Conservation (phyloP, 2,797 vertebrate genomes). For the Enteromius treurensis region DNA sequence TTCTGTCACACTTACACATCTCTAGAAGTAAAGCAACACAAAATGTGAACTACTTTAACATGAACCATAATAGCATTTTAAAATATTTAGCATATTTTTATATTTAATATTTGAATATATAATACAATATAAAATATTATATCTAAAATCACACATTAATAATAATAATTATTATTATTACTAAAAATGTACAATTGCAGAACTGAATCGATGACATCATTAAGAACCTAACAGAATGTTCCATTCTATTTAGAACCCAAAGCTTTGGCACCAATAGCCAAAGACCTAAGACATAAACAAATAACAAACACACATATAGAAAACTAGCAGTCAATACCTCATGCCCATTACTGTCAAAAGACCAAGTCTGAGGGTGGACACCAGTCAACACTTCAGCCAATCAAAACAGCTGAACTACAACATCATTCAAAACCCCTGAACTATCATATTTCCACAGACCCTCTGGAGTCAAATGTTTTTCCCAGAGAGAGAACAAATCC, state of each 20-base stretch:
- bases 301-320: conserved; percentile 14
- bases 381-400: conserved; percentile 21
- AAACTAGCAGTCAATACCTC: conserved; percentile 14
- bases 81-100: no score
- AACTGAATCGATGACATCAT: conserved; percentile 3
- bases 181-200: not conserved
- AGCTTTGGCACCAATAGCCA: not conserved
- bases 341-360: not conserved
- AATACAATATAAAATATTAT: no score
- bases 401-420: conserved; percentile 9
- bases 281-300: not conserved
- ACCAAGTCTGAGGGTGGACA: conserved; percentile 13
- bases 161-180: no score
- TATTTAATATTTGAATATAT: no score
- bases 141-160: no score
- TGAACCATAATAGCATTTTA: no score
- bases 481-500: not conserved
- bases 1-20: no score
- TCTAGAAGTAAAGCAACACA: no score
- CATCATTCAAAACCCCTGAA: conserved; percentile 5
- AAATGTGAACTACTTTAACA: no score
- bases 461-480: not conserved
- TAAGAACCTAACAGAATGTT: conserved; percentile 5
- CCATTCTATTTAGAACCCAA: conserved; percentile 24
- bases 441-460: conserved; percentile 2